Conservation (phyloP, 2,888 invertebrate genomes). For the Napeogenes sylphis region DNA sequence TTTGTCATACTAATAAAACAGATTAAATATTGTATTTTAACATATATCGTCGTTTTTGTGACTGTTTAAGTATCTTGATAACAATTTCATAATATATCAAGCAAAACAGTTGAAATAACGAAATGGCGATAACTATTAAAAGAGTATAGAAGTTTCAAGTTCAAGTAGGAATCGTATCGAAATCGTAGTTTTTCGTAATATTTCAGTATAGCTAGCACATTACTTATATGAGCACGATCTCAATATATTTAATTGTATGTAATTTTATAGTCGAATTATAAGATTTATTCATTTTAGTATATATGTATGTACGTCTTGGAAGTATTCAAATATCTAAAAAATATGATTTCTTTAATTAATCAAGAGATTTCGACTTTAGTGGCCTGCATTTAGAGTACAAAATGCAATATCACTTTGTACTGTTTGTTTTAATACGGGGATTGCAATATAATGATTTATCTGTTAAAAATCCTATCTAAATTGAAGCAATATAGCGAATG, state of each 20-base stretch:
- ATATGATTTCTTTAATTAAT: constrained; percentile 3
- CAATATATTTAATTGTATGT: constrained; percentile 53
- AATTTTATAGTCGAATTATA: constrained; percentile 46
- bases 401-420: constrained; percentile 17
- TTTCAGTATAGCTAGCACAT: constrained; percentile 43
- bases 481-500: constrained; percentile 23
- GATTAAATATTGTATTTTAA: too few species aligned
- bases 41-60: too few species aligned
- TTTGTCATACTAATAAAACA: too few species aligned
- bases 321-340: neutral
- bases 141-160: neutral
- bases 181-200: constrained; percentile 21
- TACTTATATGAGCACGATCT: constrained; percentile 65
- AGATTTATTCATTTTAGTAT: constrained; percentile 29
- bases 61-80: too few species aligned
- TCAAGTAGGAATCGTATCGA: constrained; percentile 13
- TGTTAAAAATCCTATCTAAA: constrained; percentile 17
- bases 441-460: constrained; percentile 24
- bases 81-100: too few species aligned
- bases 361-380: constrained; percentile 11
- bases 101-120: too few species aligned
- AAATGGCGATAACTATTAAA: too few species aligned
- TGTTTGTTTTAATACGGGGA: constrained; percentile 25
- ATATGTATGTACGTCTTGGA: constrained; percentile 14
- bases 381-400: constrained; percentile 28